Evolutionary conservation across 2,888 invertebrate species (phyloP), one percentile per base, ranked within the genome.

Genomic region (Muscina levida): DNA sequence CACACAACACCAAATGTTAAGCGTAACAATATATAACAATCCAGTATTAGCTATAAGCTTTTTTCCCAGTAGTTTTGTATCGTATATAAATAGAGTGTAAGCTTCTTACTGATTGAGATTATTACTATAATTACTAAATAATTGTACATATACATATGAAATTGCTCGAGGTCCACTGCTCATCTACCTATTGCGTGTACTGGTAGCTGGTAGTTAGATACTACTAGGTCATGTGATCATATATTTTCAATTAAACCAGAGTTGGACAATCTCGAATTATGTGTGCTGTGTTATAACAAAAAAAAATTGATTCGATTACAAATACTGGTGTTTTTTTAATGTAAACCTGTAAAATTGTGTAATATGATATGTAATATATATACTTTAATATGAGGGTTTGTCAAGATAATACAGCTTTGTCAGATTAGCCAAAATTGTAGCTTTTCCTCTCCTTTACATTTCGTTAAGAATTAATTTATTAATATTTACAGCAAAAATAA

Each of bases 241-340:
- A 71, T 75, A 48, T 71, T 65, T 72, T n/a, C n/a, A n/a, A n/a
- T n/a, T n/a, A n/a, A n/a, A n/a, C 51, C 75, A 71, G 56, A 22
- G 51, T 72, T 66, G 77, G 70, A 1, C 46, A 65, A 65, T 10
- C 39, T n/a, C n/a, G n/a, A n/a, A n/a, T n/a, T n/a, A n/a, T n/a
- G n/a, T n/a, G n/a, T n/a, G n/a, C n/a, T n/a, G n/a, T n/a, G n/a
- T n/a, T n/a, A n/a, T n/a, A n/a, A n/a, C n/a, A n/a, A n/a, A n/a
- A n/a, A n/a, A n/a, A n/a, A n/a, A n/a, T n/a, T n/a, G n/a, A n/a
- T n/a, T n/a, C n/a, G n/a, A n/a, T n/a, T n/a, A n/a, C n/a, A n/a
- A n/a, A n/a, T n/a, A n/a, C n/a, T n/a, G n/a, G n/a, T n/a, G n/a
- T n/a, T n/a, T n/a, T n/a, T n/a, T n/a, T n/a, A n/a, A n/a, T n/a